A percentile compares a stretch with the other conserved stretches of the same genome.
phyloP scores from a whole-genome alignment of 2,113 vertebrate genomes.

The Tinamus guttatus region DNA sequence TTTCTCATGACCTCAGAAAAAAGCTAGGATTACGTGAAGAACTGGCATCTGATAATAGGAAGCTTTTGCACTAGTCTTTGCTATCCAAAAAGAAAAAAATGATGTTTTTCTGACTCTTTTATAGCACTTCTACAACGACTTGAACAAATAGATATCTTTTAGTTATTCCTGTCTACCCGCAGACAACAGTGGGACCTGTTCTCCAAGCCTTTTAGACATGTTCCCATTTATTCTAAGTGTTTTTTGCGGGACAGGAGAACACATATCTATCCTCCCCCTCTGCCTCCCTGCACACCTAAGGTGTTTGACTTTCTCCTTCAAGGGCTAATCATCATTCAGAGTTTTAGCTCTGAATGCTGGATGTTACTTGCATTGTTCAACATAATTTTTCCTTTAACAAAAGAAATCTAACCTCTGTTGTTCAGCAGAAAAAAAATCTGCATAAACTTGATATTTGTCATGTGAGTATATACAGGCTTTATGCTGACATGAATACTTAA shows the following conservation, averaged over 20 bases:
- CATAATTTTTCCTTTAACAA: not conserved
- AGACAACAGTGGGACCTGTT: not conserved
- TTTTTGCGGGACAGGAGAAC: not conserved
- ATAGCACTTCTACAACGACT: not conserved
- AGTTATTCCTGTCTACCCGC: not conserved
- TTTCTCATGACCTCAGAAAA: not conserved
- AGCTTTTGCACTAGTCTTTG: not conserved
- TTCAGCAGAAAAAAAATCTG: not conserved
- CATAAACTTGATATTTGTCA: not conserved
- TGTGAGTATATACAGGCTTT: fast-evolving
- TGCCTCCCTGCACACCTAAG: not conserved
- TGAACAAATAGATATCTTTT: not conserved
- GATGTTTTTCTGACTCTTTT: not conserved
- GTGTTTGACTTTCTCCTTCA: not conserved
- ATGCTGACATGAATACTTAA: not conserved
- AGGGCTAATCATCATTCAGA: not conserved
- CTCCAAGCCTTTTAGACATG: not conserved
- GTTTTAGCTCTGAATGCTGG: not conserved
- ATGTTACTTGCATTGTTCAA: not conserved
- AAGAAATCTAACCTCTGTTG: not conserved
- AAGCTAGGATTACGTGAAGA: not conserved
- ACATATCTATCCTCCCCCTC: not conserved
- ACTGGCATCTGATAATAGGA: not conserved
- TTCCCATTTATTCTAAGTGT: not conserved
- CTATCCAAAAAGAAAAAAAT: not conserved